A percentile compares a stretch with the other conserved stretches of the same genome.
phyloP scores from a whole-genome alignment of 2,113 vertebrate species.

The Leptodactylus fuscus region DNA sequence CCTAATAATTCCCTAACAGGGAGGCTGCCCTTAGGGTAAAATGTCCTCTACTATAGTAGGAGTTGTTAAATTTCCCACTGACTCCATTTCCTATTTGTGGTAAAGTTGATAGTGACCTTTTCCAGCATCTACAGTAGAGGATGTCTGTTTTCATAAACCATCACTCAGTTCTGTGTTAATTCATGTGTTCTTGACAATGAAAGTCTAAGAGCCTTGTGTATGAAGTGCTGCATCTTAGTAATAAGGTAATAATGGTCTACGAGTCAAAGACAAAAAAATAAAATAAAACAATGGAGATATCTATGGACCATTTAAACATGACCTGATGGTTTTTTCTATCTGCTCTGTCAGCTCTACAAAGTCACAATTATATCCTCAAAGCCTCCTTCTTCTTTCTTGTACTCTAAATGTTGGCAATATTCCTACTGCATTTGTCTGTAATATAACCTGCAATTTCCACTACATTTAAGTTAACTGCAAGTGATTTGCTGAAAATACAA shows the following conservation, averaged over 20 bases:
- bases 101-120: neutral
- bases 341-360: constrained; percentile 51
- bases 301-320: constrained; percentile 66
- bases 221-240: constrained; percentile 68
- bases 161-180: constrained; percentile 7
- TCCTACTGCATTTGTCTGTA: constrained; percentile 67
- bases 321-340: constrained; percentile 66
- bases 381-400: constrained; percentile 51
- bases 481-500: constrained; percentile 72
- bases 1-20: too few relatives aligned
- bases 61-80: too few relatives aligned
- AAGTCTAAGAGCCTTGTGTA: constrained; percentile 71
- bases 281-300: constrained; percentile 65
- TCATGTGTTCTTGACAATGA: constrained; percentile 62
- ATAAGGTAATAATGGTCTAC: constrained; percentile 61
- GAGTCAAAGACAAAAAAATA: constrained; percentile 60
- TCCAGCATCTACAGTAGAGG: neutral
- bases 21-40: too few relatives aligned
- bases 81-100: too few relatives aligned
- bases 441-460: constrained; percentile 73
- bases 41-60: too few relatives aligned
- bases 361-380: constrained; percentile 63
- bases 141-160: neutral
- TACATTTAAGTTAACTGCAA: constrained; percentile 71
- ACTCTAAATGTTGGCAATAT: constrained; percentile 64